Percentiles rank a stretch among this genome's conserved stretches.
Conservation (phyloP, 2,113 vertebrate species). For the Gadus macrocephalus region DNA sequence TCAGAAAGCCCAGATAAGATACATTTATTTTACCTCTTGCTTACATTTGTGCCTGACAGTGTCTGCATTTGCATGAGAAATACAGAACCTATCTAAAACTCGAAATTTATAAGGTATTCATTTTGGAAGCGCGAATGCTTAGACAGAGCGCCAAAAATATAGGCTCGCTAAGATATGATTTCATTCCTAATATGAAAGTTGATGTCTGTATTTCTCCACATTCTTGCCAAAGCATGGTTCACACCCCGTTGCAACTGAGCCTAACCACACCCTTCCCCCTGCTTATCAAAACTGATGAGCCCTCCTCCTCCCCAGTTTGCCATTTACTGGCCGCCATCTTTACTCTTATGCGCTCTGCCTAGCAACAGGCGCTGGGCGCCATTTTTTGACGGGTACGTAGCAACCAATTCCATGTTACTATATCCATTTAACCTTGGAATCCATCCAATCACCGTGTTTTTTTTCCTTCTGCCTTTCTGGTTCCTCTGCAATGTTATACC, state of each 20-base stretch:
- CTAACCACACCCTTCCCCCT: conserved; percentile 55
- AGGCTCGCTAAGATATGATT: conserved; percentile 1
- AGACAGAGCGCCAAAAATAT: neutral
- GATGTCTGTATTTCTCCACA: neutral
- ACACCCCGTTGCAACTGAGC: conserved; percentile 48
- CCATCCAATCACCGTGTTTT: conserved; percentile 22
- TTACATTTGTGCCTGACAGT: neutral
- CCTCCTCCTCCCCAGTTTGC: conserved; percentile 58
- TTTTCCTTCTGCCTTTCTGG: conserved; percentile 9
- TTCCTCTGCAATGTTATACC: conserved; percentile 40
- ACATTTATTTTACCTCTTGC: conserved; percentile 12
- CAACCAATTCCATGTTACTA: conserved; percentile 56
- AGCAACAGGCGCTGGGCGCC: conserved; percentile 67
- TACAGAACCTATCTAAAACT: neutral
- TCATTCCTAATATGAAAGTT: neutral
- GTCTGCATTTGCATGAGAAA: conserved; percentile 25
- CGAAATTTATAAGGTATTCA: conserved; percentile 4
- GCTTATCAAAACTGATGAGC: conserved; percentile 58
- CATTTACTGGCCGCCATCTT: conserved; percentile 61
- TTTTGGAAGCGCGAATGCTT: conserved; percentile 3
- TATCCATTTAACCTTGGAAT: conserved; percentile 44
- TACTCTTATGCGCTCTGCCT: conserved; percentile 66
- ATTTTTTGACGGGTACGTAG: conserved; percentile 52
- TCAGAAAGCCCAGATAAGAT: too few species aligned
- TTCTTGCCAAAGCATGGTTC: conserved; percentile 30